Conservation (phyloP, 2,113 vertebrate genomes). For the Nerophis lumbriciformis region DNA sequence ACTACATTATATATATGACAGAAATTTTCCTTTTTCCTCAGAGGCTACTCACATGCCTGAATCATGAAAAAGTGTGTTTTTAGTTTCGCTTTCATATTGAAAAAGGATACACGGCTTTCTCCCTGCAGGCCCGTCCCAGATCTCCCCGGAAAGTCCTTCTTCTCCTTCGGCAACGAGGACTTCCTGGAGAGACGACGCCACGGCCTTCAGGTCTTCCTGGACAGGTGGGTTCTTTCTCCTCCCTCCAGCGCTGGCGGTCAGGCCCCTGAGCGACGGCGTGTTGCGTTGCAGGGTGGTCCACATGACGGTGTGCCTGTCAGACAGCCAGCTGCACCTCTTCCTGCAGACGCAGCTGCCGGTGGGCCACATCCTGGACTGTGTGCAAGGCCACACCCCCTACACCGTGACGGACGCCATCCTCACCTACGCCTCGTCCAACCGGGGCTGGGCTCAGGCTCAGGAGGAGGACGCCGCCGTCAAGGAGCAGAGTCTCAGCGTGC, state of each 20-base stretch:
- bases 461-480: slow-evolving; percentile 64
- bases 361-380: slow-evolving; percentile 85
- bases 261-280: neutral
- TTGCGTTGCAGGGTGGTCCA: slow-evolving; percentile 76
- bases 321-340: slow-evolving; percentile 96
- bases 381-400: slow-evolving; percentile 81
- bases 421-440: slow-evolving; percentile 83
- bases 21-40: too few relatives aligned
- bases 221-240: slow-evolving; percentile 71
- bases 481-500: slow-evolving; percentile 52
- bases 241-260: neutral
- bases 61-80: too few relatives aligned
- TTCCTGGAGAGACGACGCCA: slow-evolving; percentile 86
- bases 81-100: too few relatives aligned
- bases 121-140: slow-evolving; percentile 83
- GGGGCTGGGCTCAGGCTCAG: slow-evolving; percentile 80
- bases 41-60: too few relatives aligned
- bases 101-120: too few relatives aligned
- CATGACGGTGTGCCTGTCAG: slow-evolving; percentile 90
- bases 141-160: slow-evolving; percentile 84
- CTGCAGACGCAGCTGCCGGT: slow-evolving; percentile 92
- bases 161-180: slow-evolving; percentile 81
- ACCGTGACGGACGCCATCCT: slow-evolving; percentile 87
- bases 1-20: too few relatives aligned
- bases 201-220: slow-evolving; percentile 87